Conservation (phyloP, 2,888 invertebrate genomes). For the Tachystola acroxantha region DNA sequence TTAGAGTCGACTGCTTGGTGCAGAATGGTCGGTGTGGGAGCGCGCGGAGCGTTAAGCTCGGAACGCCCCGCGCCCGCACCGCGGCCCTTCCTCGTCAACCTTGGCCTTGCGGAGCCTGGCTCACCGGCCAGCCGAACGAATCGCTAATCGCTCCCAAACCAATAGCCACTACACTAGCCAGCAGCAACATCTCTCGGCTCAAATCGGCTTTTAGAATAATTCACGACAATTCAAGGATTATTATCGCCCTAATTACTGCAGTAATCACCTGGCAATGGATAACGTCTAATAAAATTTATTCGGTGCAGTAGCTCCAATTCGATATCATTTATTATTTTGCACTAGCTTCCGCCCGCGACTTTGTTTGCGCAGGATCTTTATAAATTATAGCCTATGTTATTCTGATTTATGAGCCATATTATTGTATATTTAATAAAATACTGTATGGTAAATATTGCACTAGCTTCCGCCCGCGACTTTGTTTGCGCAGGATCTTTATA, state of each 20-base stretch:
- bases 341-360: no score
- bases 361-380: no score
- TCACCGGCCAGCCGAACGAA: constrained; percentile 24
- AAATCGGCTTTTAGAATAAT: constrained; percentile 25
- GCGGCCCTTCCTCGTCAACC: constrained; percentile 64
- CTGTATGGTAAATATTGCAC: no score
- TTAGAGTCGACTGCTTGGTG: constrained; percentile 77
- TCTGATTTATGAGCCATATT: no score
- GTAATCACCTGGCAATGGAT: neutral
- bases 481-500: no score
- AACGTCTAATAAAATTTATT: no score
- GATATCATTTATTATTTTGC: no score
- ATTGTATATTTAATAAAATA: no score
- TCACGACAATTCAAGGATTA: constrained; percentile 22
- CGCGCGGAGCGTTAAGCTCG: constrained; percentile 69
- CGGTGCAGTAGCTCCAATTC: no score
- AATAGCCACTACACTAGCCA: constrained; percentile 24
- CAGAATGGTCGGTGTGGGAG: constrained; percentile 72
- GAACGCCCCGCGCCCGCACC: constrained; percentile 62
- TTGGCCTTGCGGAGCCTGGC: constrained; percentile 70
- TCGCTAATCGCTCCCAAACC: constrained; percentile 13
- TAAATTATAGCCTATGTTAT: no score
- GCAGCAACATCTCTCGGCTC: constrained; percentile 25
- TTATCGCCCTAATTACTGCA: constrained; percentile 1
- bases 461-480: no score